Percentiles rank a stretch among this genome's conserved stretches.
phyloP scores from a whole-genome alignment of 2,797 vertebrate genomes.

The Diplodus sargus region DNA sequence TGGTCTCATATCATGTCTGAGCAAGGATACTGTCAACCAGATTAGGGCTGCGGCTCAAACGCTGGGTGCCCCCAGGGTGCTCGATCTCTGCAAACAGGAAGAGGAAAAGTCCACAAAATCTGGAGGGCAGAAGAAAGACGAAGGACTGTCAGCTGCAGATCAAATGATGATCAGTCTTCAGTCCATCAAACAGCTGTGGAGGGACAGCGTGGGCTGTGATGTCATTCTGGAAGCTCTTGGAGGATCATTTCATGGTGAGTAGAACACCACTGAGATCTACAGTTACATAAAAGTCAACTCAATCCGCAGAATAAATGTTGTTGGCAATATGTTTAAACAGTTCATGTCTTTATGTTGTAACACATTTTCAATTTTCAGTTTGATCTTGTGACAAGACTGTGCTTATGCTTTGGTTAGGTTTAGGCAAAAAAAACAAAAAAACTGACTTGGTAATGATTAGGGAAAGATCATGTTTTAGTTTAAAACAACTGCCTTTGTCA shows the following conservation, averaged over 20 bases:
- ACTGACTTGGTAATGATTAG: too few species aligned
- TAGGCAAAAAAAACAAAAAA: too few species aligned
- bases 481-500: too few species aligned
- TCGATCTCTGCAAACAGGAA: constrained; percentile 65
- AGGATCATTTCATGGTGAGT: constrained; percentile 76
- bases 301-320: too few species aligned
- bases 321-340: too few species aligned
- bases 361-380: too few species aligned
- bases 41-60: constrained; percentile 71
- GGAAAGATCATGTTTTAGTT: too few species aligned
- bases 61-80: constrained; percentile 69
- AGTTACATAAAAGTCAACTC: neutral
- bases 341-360: too few species aligned
- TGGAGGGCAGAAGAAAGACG: constrained; percentile 11
- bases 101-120: constrained; percentile 30
- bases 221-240: constrained; percentile 75
- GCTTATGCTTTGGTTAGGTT: too few species aligned
- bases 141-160: constrained; percentile 45
- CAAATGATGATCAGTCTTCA: constrained; percentile 71
- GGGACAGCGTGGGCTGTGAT: constrained; percentile 78
- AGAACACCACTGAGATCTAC: neutral
- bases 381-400: too few species aligned
- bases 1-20: constrained; percentile 68
- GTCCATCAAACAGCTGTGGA: constrained; percentile 75
- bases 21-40: constrained; percentile 34